Conservation (phyloP, 2,113 vertebrate genomes). For the Grallaria varia region DNA sequence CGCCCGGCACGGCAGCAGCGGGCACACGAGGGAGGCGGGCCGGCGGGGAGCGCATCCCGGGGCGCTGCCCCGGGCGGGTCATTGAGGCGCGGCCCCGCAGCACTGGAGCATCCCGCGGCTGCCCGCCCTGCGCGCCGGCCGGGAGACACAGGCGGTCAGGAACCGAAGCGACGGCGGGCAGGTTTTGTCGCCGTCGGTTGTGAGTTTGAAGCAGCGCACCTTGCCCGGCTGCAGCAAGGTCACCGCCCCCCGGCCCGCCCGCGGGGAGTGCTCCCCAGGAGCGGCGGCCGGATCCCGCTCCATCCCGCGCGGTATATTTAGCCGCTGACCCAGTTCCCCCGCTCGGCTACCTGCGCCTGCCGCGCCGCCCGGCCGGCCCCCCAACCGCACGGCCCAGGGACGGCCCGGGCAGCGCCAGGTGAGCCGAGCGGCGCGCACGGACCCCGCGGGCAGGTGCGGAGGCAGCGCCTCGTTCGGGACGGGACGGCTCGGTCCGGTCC, state of each 20-base stretch:
- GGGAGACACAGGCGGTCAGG: background rate
- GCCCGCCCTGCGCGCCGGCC: background rate
- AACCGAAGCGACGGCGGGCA: background rate
- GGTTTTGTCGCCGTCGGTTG: background rate
- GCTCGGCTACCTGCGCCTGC: background rate
- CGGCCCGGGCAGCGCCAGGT: background rate
- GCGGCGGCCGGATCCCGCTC: background rate
- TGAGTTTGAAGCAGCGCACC: background rate
- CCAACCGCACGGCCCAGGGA: background rate
- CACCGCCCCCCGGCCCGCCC: background rate
- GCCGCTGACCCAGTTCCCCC: background rate
- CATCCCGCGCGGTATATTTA: constrained; percentile 1
- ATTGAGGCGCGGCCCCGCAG: background rate
- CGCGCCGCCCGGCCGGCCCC: background rate
- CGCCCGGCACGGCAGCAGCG: accelerated
- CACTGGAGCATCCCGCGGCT: background rate
- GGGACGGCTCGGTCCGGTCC: no score
- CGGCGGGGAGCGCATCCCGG: no score
- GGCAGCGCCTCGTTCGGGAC: background rate
- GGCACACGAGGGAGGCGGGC: background rate
- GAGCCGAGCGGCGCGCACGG: background rate
- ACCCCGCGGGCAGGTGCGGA: background rate
- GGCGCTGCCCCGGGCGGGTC: background rate
- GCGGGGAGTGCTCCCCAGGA: no score
- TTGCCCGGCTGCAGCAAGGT: background rate